Evolutionary conservation across 2,797 vertebrate genomes (phyloP).

Genomic region (Parambassis ranga): DNA sequence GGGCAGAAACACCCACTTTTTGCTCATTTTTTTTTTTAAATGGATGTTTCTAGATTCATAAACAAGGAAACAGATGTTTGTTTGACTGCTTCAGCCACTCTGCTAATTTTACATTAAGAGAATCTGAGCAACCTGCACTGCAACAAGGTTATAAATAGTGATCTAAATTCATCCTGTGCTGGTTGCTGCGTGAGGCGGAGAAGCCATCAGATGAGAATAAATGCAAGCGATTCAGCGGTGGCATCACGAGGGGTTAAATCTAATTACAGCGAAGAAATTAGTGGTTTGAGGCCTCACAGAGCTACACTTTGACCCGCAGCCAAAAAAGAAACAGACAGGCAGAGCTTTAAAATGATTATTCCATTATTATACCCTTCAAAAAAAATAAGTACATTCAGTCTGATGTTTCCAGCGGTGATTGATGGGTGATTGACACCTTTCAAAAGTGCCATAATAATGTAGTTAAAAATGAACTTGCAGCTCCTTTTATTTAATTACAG

Average conservation of each 20-base stretch:
- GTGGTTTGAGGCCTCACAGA: constrained; percentile 14
- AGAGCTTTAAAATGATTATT: neutral
- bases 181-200: constrained; percentile 41
- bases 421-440: constrained; percentile 34
- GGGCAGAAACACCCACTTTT: neutral
- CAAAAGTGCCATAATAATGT: constrained; percentile 1
- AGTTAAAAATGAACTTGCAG: neutral
- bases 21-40: too few species aligned
- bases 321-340: neutral
- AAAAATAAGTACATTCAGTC: neutral
- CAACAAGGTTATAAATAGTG: constrained; percentile 63
- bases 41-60: neutral
- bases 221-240: constrained; percentile 19
- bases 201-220: constrained; percentile 39
- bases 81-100: neutral
- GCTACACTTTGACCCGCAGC: neutral
- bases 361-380: neutral
- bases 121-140: constrained; percentile 52
- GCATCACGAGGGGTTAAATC: constrained; percentile 41
- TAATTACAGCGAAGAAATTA: constrained; percentile 41
- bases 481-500: constrained; percentile 9
- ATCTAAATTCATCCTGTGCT: constrained; percentile 35
- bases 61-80: neutral
- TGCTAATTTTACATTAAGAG: constrained; percentile 20
- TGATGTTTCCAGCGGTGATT: neutral